Evolutionary conservation across 1,140 invertebrate genomes (phyloP).

Genomic region (Drosophila kurseongensis): DNA sequence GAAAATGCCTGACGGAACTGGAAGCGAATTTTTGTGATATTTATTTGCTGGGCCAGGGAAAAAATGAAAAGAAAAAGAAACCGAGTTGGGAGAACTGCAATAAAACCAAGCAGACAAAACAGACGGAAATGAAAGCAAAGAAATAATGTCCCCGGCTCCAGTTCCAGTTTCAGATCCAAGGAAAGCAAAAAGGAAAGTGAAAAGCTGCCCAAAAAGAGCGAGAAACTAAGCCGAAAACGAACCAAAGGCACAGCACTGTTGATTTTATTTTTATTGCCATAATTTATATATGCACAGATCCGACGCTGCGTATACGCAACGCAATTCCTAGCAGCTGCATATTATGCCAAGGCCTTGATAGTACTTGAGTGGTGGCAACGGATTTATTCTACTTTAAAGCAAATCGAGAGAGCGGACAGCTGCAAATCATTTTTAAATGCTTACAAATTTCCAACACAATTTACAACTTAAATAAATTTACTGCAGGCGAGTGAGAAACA

Average conservation of each 20-base stretch:
- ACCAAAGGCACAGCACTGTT: conserved; percentile 43
- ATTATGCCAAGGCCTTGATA: conserved; percentile 53
- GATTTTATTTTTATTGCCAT: conserved; percentile 81
- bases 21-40: conserved; percentile 75
- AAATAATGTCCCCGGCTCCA: conserved; percentile 71
- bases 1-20: conserved; percentile 75
- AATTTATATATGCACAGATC: conserved; percentile 63
- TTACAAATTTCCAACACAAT: conserved; percentile 77
- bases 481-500: conserved; percentile 44
- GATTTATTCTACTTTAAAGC: conserved; percentile 27
- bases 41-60: conserved; percentile 60
- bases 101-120: conserved; percentile 77
- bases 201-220: conserved; percentile 45
- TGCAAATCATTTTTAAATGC: conserved; percentile 83
- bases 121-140: conserved; percentile 77
- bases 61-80: not conserved
- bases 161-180: conserved; percentile 26
- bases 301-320: conserved; percentile 49
- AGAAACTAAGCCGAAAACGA: conserved; percentile 33
- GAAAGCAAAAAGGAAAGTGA: conserved; percentile 62
- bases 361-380: conserved; percentile 46
- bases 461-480: conserved; percentile 74
- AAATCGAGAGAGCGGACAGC: conserved; percentile 40
- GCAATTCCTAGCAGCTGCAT: conserved; percentile 25
- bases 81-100: conserved; percentile 62